Evolutionary conservation across 1,140 invertebrate species (phyloP), one percentile per base, ranked within the genome.

Genomic region (Zaprionus davidi): DNA sequence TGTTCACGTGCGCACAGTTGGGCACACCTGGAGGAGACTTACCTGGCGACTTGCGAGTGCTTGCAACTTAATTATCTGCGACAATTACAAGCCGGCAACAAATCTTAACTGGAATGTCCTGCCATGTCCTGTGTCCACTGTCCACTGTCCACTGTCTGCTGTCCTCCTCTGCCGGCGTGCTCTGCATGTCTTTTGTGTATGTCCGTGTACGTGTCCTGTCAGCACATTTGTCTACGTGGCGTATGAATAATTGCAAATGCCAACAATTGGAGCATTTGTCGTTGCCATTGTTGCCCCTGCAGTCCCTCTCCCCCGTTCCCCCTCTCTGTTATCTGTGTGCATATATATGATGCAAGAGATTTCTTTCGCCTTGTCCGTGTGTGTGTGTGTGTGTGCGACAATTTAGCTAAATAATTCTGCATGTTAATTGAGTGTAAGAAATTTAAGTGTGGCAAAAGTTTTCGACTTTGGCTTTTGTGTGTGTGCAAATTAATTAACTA

Each of bases 391-490:
- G 59, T 51, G 28, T 66, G 36, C 64, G 71, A 81, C 83, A 83
- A 88, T 88, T 88, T 88, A 79, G 85, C 73, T 88, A 88, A 87
- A 88, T 88, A 88, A 88, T 88, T 84, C 85, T 68, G 57, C 78
- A 88, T 90, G 85, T 88, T 88, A 88, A 88, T 88, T 88, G 85
- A 88, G 85, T 88, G 84, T 82, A 88, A 88, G 79, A 79, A 85
- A 75, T 82, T 82, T 62, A 65, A 71, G 57, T 66, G 67, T 57
- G 60, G 65, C 84, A 71, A 83, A 82, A 87, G 75, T 76, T 88
- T 71, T 49, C 55, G 34, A 65, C 77, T 76, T 34, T 65, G 36
- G 44, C 51, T 70, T 79, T 65, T 78, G 57, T 76, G 38, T 81
- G 72, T 82, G 82, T 70, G 76, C 79, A 88, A 90, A 87, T 88